phyloP scores from a whole-genome alignment of 2,113 vertebrate species.

The Muscicapa adusta region DNA sequence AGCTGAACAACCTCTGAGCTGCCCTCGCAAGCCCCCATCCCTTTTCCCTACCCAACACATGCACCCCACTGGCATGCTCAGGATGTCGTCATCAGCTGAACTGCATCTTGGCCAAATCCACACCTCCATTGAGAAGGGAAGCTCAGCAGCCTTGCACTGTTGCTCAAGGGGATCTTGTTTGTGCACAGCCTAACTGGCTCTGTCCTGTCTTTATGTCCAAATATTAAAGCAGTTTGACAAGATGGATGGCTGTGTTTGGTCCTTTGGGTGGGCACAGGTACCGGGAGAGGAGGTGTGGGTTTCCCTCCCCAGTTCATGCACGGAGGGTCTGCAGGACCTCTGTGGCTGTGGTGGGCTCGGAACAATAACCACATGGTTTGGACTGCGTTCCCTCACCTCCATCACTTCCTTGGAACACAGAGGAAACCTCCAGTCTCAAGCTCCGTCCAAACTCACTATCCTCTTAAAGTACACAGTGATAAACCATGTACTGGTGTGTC shows the following conservation, averaged over 20 bases:
- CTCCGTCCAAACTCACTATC: neutral
- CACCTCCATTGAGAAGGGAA: conserved; percentile 38
- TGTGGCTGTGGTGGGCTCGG: rapidly evolving
- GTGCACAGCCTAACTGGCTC: conserved; percentile 31
- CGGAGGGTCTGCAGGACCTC: neutral
- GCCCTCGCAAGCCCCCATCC: neutral
- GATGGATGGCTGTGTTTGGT: neutral
- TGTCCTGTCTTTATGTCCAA: conserved; percentile 44
- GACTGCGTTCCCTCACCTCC: neutral
- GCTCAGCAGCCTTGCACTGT: neutral
- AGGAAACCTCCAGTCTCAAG: neutral
- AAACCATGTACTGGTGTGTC: neutral
- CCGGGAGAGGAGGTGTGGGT: neutral
- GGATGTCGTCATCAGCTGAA: conserved; percentile 9
- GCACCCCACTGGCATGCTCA: conserved; percentile 18
- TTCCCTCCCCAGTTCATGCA: neutral
- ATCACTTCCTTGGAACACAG: neutral
- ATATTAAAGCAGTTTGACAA: conserved; percentile 66
- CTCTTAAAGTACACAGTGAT: neutral
- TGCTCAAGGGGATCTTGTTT: neutral
- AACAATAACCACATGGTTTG: rapidly evolving
- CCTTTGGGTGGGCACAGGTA: neutral
- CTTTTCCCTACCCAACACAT: conserved; percentile 11
- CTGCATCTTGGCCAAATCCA: conserved; percentile 20
- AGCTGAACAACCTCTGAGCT: conserved; percentile 95